These are phyloP conservation scores for Grammomys dolichurus DNA, from an alignment of 2,113 vertebrate species.

Conservation along the genomic window DNA sequence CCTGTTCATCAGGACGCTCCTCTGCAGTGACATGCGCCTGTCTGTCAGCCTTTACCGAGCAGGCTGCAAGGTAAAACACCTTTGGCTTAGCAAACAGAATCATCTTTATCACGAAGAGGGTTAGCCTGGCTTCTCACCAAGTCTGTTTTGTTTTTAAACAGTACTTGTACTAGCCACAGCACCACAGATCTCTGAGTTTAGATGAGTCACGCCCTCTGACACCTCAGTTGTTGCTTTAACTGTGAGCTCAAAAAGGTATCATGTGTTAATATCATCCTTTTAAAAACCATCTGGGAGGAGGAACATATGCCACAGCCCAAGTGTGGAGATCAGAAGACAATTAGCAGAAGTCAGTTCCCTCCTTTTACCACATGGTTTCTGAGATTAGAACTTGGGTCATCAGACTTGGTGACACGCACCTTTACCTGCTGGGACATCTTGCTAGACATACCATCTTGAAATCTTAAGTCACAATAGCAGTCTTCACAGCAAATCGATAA, in stretches of 20 bases:
- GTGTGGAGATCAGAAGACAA: neutral
- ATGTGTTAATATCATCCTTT: neutral
- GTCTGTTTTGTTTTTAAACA: neutral
- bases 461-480: conserved; percentile 38
- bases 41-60: conserved; percentile 35
- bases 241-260: conserved; percentile 60
- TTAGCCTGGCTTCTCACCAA: conserved; percentile 28
- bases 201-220: conserved; percentile 72
- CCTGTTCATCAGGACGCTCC: conserved; percentile 10
- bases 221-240: conserved; percentile 32
- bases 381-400: neutral
- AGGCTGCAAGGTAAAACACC: conserved; percentile 30
- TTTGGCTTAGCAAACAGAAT: conserved; percentile 30
- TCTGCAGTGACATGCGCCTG: neutral
- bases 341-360: no score
- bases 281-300: neutral
- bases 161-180: conserved; percentile 42
- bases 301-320: neutral
- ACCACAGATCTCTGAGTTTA: conserved; percentile 55
- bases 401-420: neutral
- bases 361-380: no score
- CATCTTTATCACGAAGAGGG: conserved; percentile 51
- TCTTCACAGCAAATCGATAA: conserved; percentile 3
- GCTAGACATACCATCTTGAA: neutral
- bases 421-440: neutral